Percentiles rank a stretch among this genome's conserved stretches.
phyloP scores from a whole-genome alignment of 2,113 vertebrate species.

The Platycercus adscitus region DNA sequence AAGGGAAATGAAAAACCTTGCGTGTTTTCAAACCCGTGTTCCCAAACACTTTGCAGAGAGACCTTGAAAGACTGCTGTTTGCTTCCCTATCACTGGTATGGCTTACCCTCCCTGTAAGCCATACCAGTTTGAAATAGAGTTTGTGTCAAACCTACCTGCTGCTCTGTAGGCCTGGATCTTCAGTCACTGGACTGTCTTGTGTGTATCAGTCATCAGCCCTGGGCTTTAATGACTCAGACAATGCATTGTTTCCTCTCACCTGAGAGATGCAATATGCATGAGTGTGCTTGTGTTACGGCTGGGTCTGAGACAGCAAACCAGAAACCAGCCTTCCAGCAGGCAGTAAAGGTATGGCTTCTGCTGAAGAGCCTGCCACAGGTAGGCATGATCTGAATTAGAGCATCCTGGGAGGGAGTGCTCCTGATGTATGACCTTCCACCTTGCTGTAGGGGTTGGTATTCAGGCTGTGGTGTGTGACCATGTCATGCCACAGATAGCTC shows the following conservation, averaged over 20 bases:
- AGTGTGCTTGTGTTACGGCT: slow-evolving; percentile 47
- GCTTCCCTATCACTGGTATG: background rate
- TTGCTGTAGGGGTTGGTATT: background rate
- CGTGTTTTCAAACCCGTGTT: background rate
- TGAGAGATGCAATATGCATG: slow-evolving; percentile 61
- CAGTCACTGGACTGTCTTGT: background rate
- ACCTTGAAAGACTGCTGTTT: background rate
- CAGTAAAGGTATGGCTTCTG: background rate
- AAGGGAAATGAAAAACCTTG: background rate
- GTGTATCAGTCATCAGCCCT: background rate
- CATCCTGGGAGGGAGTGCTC: background rate
- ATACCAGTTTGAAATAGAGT: background rate
- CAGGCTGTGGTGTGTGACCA: background rate
- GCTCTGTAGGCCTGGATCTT: background rate
- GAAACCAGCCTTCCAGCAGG: background rate
- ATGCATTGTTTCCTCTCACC: slow-evolving; percentile 11
- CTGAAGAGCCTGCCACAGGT: background rate
- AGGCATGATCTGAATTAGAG: fast-evolving
- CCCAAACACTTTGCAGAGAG: background rate
- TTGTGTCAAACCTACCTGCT: background rate
- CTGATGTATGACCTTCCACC: background rate
- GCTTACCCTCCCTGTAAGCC: background rate
- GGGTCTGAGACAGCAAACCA: background rate
- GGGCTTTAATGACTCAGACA: slow-evolving; percentile 63
- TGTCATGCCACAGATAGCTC: background rate